These are phyloP conservation scores for Enteromius anoplus DNA, from an alignment of 2,797 vertebrate genomes.

Conservation along the genomic window DNA sequence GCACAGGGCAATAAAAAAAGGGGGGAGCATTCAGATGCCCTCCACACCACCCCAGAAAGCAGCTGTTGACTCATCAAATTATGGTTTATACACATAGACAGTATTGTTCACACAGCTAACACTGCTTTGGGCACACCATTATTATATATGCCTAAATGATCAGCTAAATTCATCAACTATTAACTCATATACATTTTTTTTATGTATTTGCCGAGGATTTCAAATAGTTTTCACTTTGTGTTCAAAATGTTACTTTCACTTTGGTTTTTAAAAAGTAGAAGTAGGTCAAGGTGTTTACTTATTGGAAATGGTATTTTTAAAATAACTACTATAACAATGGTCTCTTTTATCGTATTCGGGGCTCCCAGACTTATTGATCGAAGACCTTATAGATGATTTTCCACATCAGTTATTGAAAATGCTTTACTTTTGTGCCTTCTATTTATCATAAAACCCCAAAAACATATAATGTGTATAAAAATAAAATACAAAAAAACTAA, in stretches of 20 bases:
- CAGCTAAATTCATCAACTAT: neutral
- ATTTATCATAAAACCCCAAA: neutral
- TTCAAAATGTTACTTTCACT: neutral
- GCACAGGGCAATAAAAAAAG: neutral
- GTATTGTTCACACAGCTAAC: neutral
- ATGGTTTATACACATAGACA: neutral
- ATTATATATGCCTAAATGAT: neutral
- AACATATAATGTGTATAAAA: no score
- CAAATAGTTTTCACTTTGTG: neutral
- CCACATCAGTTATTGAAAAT: no score
- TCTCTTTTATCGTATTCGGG: neutral
- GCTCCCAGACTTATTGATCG: neutral
- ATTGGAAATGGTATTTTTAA: neutral
- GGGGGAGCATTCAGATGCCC: constrained; percentile 12
- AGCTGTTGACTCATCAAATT: constrained; percentile 20
- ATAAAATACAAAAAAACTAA: no score
- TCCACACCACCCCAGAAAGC: neutral
- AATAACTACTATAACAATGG: neutral
- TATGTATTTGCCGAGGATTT: neutral
- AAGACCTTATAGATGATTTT: neutral
- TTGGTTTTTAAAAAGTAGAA: neutral
- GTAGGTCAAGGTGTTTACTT: neutral
- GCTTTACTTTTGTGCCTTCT: neutral
- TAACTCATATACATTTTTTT: neutral
- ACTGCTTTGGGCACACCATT: neutral